Conservation (phyloP, 2,888 invertebrate genomes). For the Apotomis betuletana region DNA sequence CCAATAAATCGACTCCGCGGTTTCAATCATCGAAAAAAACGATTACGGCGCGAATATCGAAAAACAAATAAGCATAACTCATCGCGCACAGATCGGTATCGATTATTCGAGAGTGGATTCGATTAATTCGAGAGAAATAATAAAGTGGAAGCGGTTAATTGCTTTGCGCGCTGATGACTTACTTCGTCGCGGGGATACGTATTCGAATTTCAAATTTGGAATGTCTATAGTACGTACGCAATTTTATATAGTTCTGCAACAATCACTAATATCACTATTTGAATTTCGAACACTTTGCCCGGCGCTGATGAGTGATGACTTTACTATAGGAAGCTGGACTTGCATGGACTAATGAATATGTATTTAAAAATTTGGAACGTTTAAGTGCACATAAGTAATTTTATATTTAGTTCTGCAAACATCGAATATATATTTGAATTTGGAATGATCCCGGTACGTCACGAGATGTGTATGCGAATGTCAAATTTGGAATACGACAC, state of each 20-base stretch:
- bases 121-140: conserved; percentile 75
- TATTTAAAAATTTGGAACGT: no score
- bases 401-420: no score
- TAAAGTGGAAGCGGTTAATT: conserved; percentile 74
- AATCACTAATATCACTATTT: no score
- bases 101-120: conserved; percentile 75
- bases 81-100: conserved; percentile 71
- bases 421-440: no score
- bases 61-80: conserved; percentile 79
- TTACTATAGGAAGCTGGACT: no score
- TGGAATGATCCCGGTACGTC: neutral
- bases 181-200: conserved; percentile 47
- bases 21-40: conserved; percentile 53
- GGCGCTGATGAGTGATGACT: no score
- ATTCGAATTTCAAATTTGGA: neutral
- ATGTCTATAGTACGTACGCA: neutral
- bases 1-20: conserved; percentile 54
- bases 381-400: no score
- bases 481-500: neutral
- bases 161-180: conserved; percentile 74
- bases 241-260: neutral
- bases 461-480: neutral
- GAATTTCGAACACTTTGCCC: no score
- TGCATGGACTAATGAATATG: no score
- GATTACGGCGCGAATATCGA: conserved; percentile 57